Percentiles rank a stretch among this genome's conserved stretches.
Evolutionary conservation across 2,113 vertebrate genomes (phyloP).

Genomic region (Cololabis saira): DNA sequence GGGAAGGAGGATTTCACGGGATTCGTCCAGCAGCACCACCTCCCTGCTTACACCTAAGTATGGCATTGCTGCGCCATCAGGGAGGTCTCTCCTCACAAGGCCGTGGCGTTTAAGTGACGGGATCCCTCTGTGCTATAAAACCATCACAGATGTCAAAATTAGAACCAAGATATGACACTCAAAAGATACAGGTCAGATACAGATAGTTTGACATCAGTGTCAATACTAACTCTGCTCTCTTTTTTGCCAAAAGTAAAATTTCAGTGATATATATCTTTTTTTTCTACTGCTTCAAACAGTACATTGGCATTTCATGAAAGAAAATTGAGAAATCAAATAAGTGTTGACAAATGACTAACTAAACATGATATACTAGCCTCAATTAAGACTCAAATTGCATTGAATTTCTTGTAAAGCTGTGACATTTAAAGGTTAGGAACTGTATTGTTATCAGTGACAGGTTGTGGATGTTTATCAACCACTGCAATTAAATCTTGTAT

Average conservation of each 20-base stretch:
- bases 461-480: no score
- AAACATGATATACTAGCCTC: no score
- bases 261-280: background rate
- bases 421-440: no score
- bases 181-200: background rate
- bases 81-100: constrained; percentile 58
- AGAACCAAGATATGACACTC: constrained; percentile 2
- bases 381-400: no score
- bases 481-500: no score
- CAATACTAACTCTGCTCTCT: no score
- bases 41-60: constrained; percentile 30
- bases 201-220: background rate
- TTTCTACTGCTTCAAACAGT: background rate
- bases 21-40: constrained; percentile 31
- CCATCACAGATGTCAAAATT: background rate
- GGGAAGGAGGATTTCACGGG: constrained; percentile 50
- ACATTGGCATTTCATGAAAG: background rate
- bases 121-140: constrained; percentile 40
- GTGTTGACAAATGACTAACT: background rate
- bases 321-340: background rate
- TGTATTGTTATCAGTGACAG: no score
- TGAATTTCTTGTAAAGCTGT: no score
- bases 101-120: constrained; percentile 12
- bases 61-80: background rate
- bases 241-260: background rate